Percentiles rank a stretch among this genome's conserved stretches.
Conservation (phyloP, 2,888 invertebrate species). For the Chromoteleia sp. region DNA sequence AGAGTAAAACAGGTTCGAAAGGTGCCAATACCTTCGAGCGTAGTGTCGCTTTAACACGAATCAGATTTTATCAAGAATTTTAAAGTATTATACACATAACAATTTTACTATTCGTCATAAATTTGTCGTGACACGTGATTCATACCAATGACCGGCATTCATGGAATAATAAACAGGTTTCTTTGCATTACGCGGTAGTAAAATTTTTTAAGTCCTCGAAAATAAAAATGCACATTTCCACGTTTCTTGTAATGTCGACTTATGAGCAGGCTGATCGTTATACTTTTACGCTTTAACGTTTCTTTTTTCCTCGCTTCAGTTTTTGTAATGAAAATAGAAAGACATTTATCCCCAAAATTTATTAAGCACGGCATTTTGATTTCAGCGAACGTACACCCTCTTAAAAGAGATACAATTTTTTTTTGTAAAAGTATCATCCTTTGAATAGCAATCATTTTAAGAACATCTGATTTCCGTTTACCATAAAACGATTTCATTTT, state of each 20-base stretch:
- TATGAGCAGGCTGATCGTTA: conserved; percentile 18
- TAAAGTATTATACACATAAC: conserved; percentile 41
- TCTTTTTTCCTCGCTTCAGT: conserved; percentile 3
- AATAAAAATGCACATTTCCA: conserved; percentile 39
- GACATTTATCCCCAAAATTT: neutral
- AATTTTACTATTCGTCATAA: conserved; percentile 46
- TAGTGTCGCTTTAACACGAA: conserved; percentile 28
- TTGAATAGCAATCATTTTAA: too few relatives aligned
- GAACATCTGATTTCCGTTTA: too few relatives aligned
- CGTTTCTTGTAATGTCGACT: conserved; percentile 29
- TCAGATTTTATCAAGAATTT: conserved; percentile 42
- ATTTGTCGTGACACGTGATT: conserved; percentile 39
- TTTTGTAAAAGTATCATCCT: neutral
- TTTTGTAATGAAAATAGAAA: conserved; percentile 12
- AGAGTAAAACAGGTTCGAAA: neutral
- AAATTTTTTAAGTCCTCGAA: conserved; percentile 25
- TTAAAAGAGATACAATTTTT: too few relatives aligned
- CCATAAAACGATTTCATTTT: too few relatives aligned
- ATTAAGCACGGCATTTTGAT: conserved; percentile 11
- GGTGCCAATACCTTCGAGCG: conserved; percentile 15
- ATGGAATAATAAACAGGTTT: conserved; percentile 47
- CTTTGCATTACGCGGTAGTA: conserved; percentile 30
- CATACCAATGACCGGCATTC: conserved; percentile 24
- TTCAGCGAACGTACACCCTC: neutral
- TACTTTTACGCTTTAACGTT: conserved; percentile 4